phyloP scores from a whole-genome alignment of 2,797 vertebrate genomes.

The Parauchenoglanis ngamensis region DNA sequence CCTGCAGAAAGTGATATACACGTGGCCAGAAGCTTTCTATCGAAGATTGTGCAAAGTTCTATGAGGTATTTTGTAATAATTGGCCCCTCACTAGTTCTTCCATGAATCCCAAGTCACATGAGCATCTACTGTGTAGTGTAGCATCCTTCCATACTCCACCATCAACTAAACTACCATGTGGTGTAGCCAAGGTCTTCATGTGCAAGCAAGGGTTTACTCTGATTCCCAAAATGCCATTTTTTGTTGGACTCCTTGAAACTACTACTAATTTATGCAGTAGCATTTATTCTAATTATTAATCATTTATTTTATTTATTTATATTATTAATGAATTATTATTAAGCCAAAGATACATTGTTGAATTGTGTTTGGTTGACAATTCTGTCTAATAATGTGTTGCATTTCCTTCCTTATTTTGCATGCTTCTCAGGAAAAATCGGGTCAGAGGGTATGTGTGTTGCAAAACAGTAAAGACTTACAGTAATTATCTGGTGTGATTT shows the following conservation, averaged over 20 bases:
- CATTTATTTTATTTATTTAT: background rate
- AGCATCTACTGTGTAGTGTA: slow-evolving; percentile 16
- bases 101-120: background rate
- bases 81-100: background rate
- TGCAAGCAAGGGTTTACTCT: background rate
- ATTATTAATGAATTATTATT: too few relatives aligned
- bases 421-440: slow-evolving; percentile 72
- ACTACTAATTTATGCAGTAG: background rate
- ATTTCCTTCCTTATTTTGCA: slow-evolving; percentile 52
- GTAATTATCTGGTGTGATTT: background rate
- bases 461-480: background rate
- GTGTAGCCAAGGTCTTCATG: slow-evolving; percentile 21
- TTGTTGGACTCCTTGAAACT: background rate
- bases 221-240: background rate
- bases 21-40: slow-evolving; percentile 85
- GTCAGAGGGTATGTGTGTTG: slow-evolving; percentile 69
- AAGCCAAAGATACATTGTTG: background rate
- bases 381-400: slow-evolving; percentile 26
- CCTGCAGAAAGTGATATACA: slow-evolving; percentile 82
- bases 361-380: background rate
- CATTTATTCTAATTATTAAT: background rate
- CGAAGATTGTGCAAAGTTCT: slow-evolving; percentile 87
- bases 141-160: slow-evolving; percentile 31
- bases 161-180: slow-evolving; percentile 18
- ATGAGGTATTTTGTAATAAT: slow-evolving; percentile 81